Conservation (phyloP, 2,797 vertebrate species). For the Lacerta agilis region DNA sequence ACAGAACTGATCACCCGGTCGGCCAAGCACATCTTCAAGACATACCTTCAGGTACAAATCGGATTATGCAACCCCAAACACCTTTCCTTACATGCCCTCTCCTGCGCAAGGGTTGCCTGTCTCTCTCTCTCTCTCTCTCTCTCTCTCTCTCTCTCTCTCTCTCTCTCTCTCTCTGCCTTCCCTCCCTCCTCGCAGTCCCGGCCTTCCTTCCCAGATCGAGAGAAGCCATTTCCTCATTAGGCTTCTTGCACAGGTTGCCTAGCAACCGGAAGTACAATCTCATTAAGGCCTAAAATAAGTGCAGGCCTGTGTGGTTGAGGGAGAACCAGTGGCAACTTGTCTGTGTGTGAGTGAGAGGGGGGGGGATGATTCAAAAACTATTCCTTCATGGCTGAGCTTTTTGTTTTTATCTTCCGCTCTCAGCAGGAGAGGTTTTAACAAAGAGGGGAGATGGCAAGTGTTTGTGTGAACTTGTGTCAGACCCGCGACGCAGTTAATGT, state of each 20-base stretch:
- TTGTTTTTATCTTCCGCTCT: too few species aligned
- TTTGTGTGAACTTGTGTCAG: too few species aligned
- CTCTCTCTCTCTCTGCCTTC: background rate
- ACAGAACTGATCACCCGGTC: constrained; percentile 95
- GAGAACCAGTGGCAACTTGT: constrained; percentile 16
- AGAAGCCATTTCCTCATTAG: constrained; percentile 50
- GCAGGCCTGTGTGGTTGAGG: background rate
- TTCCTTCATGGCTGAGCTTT: constrained; percentile 15
- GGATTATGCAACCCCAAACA: background rate
- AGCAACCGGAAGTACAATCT: constrained; percentile 57
- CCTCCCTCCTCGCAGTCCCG: background rate
- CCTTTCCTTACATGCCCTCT: constrained; percentile 2
- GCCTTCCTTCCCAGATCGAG: background rate
- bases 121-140: background rate
- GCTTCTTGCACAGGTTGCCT: constrained; percentile 45
- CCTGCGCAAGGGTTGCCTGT: background rate
- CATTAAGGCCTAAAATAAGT: constrained; percentile 56
- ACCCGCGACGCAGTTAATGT: too few species aligned
- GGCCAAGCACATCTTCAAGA: constrained; percentile 98
- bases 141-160: background rate
- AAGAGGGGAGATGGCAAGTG: too few species aligned
- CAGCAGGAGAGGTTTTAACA: too few species aligned
- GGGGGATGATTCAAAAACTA: constrained; percentile 24
- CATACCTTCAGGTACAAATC: constrained; percentile 91
- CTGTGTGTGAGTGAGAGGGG: background rate